phyloP scores from a whole-genome alignment of 2,113 vertebrate species.

The Coregonus clupeaformis region DNA sequence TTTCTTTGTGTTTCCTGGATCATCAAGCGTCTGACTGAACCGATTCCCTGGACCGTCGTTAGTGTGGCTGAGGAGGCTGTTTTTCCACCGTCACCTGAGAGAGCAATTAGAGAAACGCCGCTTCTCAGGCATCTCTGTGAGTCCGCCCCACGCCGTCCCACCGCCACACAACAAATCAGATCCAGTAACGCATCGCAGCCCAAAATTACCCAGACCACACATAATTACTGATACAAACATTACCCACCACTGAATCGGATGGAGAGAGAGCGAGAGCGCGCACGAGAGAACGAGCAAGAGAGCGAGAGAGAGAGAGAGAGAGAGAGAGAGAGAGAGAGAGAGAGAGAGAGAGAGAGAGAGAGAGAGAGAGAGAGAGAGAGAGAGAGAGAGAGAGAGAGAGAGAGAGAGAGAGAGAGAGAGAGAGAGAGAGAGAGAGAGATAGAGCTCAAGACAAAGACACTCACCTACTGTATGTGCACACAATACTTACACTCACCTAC shows the following conservation, averaged over 20 bases:
- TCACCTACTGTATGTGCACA: background rate
- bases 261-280: background rate
- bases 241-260: background rate
- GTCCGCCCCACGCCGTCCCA: background rate
- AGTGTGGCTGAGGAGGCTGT: slow-evolving; percentile 8
- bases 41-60: background rate
- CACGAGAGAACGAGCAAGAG: background rate
- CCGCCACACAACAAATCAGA: background rate
- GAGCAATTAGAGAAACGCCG: slow-evolving; percentile 20
- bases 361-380: too few species aligned
- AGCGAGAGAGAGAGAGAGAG: background rate
- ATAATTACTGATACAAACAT: background rate
- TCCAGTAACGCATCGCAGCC: background rate
- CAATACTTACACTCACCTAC: background rate
- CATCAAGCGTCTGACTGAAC: slow-evolving; percentile 10
- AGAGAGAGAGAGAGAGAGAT: too few species aligned
- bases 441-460: background rate
- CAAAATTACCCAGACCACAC: background rate
- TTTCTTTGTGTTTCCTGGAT: background rate
- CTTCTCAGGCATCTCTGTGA: background rate
- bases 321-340: background rate
- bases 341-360: too few species aligned
- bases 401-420: too few species aligned
- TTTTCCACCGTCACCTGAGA: slow-evolving; percentile 2
- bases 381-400: too few species aligned